Conservation (phyloP, 2,888 invertebrate genomes). For the Rhodophaea formosa region DNA sequence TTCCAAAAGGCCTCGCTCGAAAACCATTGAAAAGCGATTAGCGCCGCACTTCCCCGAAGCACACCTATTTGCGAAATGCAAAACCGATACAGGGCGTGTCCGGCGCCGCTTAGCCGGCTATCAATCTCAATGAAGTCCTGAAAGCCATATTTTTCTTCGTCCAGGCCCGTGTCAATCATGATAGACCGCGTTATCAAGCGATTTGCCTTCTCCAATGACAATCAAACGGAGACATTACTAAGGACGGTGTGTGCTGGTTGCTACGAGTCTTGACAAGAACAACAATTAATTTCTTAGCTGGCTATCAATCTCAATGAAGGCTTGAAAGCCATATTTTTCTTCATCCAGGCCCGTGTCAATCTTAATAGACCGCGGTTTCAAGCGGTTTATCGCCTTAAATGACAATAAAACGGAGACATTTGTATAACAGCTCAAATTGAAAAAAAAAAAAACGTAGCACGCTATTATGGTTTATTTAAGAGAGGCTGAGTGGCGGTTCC, state of each 20-base stretch:
- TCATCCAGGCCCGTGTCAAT: constrained; percentile 64
- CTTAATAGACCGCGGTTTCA: constrained; percentile 49
- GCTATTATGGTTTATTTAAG: no score
- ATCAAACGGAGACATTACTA: constrained; percentile 2
- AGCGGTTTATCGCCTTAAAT: constrained; percentile 22
- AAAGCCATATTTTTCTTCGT: constrained; percentile 71
- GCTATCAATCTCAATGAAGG: no score
- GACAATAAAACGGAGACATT: constrained; percentile 10
- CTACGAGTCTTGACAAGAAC: no score
- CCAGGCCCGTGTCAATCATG: constrained; percentile 65
- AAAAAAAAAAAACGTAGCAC: no score
- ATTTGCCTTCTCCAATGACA: constrained; percentile 20
- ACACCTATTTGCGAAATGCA: constrained; percentile 41
- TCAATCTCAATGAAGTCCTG: constrained; percentile 73
- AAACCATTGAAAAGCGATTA: constrained; percentile 13
- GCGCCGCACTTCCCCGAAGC: constrained; percentile 4
- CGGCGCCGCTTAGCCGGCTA: constrained; percentile 39
- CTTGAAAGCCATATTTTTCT: constrained; percentile 68
- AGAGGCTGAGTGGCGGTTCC: no score
- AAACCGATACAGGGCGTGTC: constrained; percentile 39
- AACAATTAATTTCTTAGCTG: no score
- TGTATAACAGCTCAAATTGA: no score
- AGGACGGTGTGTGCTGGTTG: neutral
- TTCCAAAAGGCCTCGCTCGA: constrained; percentile 4
- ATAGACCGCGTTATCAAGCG: constrained; percentile 42